phyloP scores from a whole-genome alignment of 2,888 invertebrate genomes.

The Antitype chi region DNA sequence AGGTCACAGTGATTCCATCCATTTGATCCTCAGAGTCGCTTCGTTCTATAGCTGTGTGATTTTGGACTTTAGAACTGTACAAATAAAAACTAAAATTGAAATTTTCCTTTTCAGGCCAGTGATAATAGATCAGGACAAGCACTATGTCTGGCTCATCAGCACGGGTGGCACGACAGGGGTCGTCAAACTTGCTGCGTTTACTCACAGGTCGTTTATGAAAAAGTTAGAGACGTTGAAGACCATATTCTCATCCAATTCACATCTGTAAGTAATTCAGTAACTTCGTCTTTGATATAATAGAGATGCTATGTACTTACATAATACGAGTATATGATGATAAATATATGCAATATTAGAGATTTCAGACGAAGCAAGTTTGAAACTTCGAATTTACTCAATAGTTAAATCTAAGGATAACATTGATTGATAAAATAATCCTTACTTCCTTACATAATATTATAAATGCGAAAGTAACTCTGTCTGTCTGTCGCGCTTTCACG shows the following conservation, averaged over 20 bases:
- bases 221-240: slow-evolving; percentile 60
- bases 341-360: too few relatives aligned
- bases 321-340: too few relatives aligned
- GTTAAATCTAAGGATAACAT: too few relatives aligned
- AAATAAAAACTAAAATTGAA: neutral
- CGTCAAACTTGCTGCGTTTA: slow-evolving; percentile 79
- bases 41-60: neutral
- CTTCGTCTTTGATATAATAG: neutral
- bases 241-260: neutral
- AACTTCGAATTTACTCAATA: neutral
- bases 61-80: neutral
- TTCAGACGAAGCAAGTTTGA: neutral
- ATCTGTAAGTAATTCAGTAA: slow-evolving; percentile 18
- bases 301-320: too few relatives aligned
- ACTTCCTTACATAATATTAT: too few relatives aligned
- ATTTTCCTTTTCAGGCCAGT: slow-evolving; percentile 72
- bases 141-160: slow-evolving; percentile 76
- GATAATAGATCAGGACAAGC: slow-evolving; percentile 74
- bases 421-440: too few relatives aligned
- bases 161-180: slow-evolving; percentile 82
- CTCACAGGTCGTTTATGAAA: slow-evolving; percentile 67
- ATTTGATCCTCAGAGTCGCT: neutral
- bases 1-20: neutral
- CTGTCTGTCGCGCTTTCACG: too few relatives aligned
- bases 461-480: too few relatives aligned